Conservation (phyloP, 1,140 invertebrate species). For the Ceratoteleas bidentatus region DNA sequence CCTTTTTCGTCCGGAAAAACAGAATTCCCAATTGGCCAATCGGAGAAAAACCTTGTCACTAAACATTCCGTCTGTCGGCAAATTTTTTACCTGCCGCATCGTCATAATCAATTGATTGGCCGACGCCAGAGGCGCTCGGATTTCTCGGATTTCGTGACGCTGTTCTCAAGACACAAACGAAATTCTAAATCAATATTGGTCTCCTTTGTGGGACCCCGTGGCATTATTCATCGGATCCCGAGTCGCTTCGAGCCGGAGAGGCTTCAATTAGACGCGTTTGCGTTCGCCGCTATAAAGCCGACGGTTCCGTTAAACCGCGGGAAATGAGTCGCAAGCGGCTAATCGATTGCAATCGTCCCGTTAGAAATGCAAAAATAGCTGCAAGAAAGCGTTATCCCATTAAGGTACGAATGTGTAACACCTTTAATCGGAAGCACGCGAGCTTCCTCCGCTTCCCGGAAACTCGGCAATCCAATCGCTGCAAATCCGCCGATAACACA, state of each 20-base stretch:
- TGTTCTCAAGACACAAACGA: slow-evolving; percentile 31
- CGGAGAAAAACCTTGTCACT: no score
- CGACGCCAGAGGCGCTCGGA: background rate
- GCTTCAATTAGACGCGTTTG: slow-evolving; percentile 39
- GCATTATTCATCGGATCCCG: slow-evolving; percentile 26
- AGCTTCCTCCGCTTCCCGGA: slow-evolving; percentile 50
- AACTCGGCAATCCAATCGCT: slow-evolving; percentile 51
- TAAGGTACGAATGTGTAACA: slow-evolving; percentile 49
- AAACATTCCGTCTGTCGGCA: no score
- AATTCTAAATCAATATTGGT: slow-evolving; percentile 39
- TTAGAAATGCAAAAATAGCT: slow-evolving; percentile 50
- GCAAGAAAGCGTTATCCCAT: slow-evolving; percentile 33
- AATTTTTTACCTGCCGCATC: background rate
- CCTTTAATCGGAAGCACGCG: slow-evolving; percentile 61
- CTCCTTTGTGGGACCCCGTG: slow-evolving; percentile 17
- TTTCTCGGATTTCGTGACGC: slow-evolving; percentile 10
- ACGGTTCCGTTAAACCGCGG: slow-evolving; percentile 12
- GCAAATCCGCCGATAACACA: slow-evolving; percentile 51
- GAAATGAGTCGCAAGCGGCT: slow-evolving; percentile 26
- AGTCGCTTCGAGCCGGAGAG: slow-evolving; percentile 21
- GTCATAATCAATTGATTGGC: slow-evolving; percentile 9
- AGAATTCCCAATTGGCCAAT: no score
- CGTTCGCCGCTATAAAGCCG: background rate
- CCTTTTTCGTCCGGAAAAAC: no score
- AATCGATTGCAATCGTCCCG: slow-evolving; percentile 35